Conservation (phyloP, 2,113 vertebrate species). For the Cyanoramphus novaezelandiae region DNA sequence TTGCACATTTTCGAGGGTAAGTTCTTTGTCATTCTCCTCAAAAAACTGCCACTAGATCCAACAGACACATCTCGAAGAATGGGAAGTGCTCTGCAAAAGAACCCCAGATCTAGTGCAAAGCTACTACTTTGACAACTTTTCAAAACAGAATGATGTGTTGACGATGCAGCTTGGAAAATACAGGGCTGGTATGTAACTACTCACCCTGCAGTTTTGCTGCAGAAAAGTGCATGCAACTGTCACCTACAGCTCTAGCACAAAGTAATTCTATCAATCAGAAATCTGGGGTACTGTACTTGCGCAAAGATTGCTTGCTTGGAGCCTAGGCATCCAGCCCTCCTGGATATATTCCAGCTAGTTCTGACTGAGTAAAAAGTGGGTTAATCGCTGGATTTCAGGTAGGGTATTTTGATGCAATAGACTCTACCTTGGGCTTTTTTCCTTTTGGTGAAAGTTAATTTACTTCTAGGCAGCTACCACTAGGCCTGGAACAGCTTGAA, state of each 20-base stretch:
- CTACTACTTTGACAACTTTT: background rate
- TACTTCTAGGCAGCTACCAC: background rate
- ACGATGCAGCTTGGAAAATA: background rate
- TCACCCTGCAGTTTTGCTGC: background rate
- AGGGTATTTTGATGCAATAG: background rate
- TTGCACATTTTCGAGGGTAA: background rate
- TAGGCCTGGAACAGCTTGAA: background rate
- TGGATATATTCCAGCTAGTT: background rate
- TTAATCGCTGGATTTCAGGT: background rate
- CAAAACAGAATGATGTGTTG: background rate
- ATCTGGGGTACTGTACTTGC: background rate
- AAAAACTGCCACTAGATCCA: background rate
- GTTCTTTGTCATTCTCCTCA: background rate
- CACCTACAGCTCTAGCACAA: background rate
- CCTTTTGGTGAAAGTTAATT: background rate
- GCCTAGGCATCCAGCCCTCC: background rate
- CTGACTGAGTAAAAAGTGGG: background rate
- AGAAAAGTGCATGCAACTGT: fast-evolving
- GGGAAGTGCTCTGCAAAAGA: background rate
- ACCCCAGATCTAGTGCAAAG: background rate
- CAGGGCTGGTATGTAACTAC: background rate
- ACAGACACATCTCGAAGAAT: background rate
- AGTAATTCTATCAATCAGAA: background rate
- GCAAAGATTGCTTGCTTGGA: background rate
- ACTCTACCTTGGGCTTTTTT: background rate